Evolutionary conservation across 2,888 invertebrate genomes (phyloP).

Genomic region (Magallana nippona): DNA sequence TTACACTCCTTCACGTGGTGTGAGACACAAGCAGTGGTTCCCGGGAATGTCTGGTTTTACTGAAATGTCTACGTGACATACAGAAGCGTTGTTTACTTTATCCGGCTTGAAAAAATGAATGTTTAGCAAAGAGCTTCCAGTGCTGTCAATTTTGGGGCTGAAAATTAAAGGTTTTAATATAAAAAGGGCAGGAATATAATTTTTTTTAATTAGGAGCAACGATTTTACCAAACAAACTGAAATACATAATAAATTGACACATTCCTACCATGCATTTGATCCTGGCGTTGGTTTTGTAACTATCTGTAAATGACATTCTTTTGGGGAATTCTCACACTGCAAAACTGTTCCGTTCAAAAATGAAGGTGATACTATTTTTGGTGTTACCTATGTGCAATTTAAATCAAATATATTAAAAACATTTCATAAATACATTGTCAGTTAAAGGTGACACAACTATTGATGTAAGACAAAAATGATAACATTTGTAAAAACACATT

Average conservation of each 20-base stretch:
- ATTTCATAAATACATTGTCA: too few species aligned
- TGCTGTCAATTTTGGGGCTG: background rate
- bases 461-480: too few species aligned
- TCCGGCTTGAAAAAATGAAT: background rate
- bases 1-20: background rate
- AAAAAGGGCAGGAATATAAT: too few species aligned
- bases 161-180: background rate
- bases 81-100: background rate
- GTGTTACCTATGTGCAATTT: background rate
- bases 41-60: background rate
- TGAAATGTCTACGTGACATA: background rate
- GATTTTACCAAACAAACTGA: too few species aligned
- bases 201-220: too few species aligned
- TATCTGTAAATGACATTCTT: background rate
- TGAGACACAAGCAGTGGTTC: background rate
- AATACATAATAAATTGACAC: background rate
- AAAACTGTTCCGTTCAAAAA: background rate
- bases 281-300: conserved; percentile 15
- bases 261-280: background rate
- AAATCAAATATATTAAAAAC: too few species aligned
- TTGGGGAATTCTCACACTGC: background rate
- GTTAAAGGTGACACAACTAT: too few species aligned
- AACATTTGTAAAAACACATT: too few species aligned
- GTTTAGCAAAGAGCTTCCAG: background rate
- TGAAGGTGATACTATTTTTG: background rate